Conservation (phyloP, 1,140 invertebrate species). For the Lanistes nyassanus region DNA sequence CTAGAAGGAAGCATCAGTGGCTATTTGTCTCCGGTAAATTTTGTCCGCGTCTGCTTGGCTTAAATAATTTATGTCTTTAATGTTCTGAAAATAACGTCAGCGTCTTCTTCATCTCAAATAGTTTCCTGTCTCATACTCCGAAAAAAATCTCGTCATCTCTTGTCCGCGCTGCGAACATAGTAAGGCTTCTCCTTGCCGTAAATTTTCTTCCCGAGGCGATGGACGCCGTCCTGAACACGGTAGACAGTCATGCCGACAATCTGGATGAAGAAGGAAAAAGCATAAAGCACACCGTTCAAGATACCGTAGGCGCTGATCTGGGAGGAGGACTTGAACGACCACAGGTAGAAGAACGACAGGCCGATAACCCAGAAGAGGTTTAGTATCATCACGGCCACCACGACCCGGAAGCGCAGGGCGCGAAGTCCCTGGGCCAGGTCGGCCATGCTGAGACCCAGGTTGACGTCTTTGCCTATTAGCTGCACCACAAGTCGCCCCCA, state of each 20-base stretch:
- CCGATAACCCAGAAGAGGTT: conserved; percentile 40
- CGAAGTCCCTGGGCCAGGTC: conserved; percentile 33
- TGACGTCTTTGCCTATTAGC: conserved; percentile 34
- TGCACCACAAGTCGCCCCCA: conserved; percentile 31
- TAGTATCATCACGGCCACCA: conserved; percentile 26
- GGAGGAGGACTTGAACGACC: conserved; percentile 5
- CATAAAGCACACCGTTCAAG: conserved; percentile 34
- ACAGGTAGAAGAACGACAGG: conserved; percentile 35
- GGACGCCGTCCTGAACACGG: conserved; percentile 28
- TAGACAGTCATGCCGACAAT: conserved; percentile 46
- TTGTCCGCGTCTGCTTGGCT: too few relatives aligned
- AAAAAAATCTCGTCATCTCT: not conserved
- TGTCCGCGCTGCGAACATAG: conserved; percentile 16
- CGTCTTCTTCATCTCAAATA: not conserved
- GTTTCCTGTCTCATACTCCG: not conserved
- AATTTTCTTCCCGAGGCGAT: conserved; percentile 27
- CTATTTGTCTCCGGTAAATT: too few relatives aligned
- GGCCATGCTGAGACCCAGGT: conserved; percentile 29
- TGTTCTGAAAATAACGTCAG: not conserved
- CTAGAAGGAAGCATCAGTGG: too few relatives aligned
- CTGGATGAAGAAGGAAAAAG: conserved; percentile 42
- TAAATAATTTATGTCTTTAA: too few relatives aligned
- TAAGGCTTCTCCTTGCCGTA: conserved; percentile 26
- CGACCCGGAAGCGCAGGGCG: conserved; percentile 26
- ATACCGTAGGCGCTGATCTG: conserved; percentile 40